Evolutionary conservation across 64 coral and sea anemone genomes (phyloP).

Genomic region (Hydrozoanthus tunicans): DNA sequence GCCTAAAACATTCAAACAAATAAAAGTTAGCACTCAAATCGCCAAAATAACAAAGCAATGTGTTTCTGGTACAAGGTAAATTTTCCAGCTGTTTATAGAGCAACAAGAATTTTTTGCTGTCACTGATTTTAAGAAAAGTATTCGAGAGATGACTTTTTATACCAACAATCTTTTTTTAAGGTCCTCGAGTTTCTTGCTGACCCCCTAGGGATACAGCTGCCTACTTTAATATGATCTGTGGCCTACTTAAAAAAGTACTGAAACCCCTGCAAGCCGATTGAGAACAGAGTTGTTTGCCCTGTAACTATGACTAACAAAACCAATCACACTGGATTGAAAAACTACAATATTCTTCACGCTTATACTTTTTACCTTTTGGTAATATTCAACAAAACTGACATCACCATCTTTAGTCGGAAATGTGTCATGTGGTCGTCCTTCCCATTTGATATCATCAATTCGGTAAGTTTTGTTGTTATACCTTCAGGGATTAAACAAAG

Average conservation of each 20-base stretch:
- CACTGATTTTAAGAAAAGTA: no score
- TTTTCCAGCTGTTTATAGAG: no score
- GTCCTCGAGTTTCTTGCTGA: no score
- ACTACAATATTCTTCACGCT: not conserved
- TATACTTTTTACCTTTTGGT: constrained; percentile 16
- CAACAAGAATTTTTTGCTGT: no score
- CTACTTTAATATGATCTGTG: no score
- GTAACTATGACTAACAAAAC: not conserved
- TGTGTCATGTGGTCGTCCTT: not conserved
- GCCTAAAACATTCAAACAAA: not conserved
- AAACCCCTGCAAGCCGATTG: no score
- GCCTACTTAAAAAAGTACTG: no score
- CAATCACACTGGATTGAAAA: not conserved
- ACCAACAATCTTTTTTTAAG: no score
- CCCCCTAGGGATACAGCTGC: no score
- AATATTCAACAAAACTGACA: constrained; percentile 23
- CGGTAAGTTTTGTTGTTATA: constrained; percentile 51
- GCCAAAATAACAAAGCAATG: not conserved
- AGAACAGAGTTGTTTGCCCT: not conserved
- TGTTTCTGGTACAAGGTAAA: not conserved
- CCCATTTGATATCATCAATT: constrained; percentile 40
- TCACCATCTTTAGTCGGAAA: constrained; percentile 38
- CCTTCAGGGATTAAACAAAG: not conserved
- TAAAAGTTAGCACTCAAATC: not conserved
- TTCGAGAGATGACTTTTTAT: no score